These are phyloP conservation scores for Pseudococcus longispinus DNA, from an alignment of 2,888 invertebrate species.

Conservation along the genomic window DNA sequence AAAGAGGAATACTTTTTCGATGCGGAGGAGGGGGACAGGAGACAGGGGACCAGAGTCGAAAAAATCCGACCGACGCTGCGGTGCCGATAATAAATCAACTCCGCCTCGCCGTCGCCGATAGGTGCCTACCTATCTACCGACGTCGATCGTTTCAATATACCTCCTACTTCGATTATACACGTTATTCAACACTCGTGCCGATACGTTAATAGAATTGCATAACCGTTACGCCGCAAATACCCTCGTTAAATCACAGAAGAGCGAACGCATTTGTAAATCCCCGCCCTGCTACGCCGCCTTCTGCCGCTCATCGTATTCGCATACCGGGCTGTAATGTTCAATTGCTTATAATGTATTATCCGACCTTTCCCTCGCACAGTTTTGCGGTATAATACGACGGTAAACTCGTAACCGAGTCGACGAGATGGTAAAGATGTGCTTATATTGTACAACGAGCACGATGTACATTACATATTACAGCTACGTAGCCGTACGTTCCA, in stretches of 20 bases:
- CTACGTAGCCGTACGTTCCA: neutral
- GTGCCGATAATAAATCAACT: neutral
- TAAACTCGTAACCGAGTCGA: neutral
- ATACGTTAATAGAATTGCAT: constrained; percentile 34
- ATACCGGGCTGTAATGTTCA: neutral
- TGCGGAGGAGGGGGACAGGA: no score
- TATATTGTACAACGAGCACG: neutral
- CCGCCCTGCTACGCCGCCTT: neutral
- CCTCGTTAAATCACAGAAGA: neutral
- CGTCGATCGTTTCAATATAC: constrained; percentile 6
- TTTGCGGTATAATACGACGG: neutral
- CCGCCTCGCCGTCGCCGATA: neutral
- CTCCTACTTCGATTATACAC: neutral
- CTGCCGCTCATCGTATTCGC: neutral
- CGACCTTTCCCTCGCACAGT: neutral
- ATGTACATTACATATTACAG: neutral
- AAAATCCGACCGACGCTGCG: neutral
- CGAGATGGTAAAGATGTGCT: neutral
- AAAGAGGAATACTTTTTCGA: neutral
- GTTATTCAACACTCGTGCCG: neutral
- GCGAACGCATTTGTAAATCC: neutral
- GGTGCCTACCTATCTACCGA: neutral
- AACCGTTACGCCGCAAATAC: constrained; percentile 31
- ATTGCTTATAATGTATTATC: neutral
- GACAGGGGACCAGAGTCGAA: neutral